A percentile compares a stretch with the other conserved stretches of the same genome.
phyloP scores from a whole-genome alignment of 2,888 invertebrate genomes.

The Operophtera brumata region DNA sequence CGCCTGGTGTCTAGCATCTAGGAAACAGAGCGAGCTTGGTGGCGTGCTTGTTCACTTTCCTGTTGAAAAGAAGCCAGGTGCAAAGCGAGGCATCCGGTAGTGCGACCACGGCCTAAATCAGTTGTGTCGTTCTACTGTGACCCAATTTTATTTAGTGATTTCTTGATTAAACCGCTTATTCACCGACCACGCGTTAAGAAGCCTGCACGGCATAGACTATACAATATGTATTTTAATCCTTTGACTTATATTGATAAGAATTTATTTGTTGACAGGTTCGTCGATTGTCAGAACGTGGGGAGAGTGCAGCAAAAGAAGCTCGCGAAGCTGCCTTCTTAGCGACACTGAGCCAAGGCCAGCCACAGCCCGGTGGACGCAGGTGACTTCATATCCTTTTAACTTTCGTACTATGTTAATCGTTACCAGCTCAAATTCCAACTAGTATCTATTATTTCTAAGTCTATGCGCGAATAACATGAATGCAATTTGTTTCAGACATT shows the following conservation, averaged over 20 bases:
- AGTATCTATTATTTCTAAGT: too few species aligned
- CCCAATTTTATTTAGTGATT: too few species aligned
- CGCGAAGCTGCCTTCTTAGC: slow-evolving; percentile 91
- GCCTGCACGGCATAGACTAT: too few species aligned
- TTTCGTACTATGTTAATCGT: neutral
- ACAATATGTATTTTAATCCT: too few species aligned
- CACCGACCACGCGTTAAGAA: neutral
- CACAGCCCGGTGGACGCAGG: slow-evolving; percentile 86
- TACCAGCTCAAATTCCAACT: neutral
- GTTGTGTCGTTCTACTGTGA: too few species aligned
- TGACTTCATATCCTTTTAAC: slow-evolving; percentile 30
- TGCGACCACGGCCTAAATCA: too few species aligned
- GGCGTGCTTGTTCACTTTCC: too few species aligned
- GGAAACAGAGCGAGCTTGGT: too few species aligned
- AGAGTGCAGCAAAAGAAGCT: slow-evolving; percentile 87
- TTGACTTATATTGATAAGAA: too few species aligned
- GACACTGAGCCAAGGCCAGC: slow-evolving; percentile 87
- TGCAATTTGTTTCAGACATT: slow-evolving; percentile 80
- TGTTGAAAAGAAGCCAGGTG: too few species aligned
- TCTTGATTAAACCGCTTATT: slow-evolving; percentile 3
- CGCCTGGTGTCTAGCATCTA: too few species aligned
- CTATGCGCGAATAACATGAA: neutral
- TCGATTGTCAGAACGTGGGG: slow-evolving; percentile 89
- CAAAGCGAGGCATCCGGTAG: too few species aligned
- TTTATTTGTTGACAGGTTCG: slow-evolving; percentile 78